phyloP scores from a whole-genome alignment of 2,888 invertebrate genomes.

The Operophtera brumata region DNA sequence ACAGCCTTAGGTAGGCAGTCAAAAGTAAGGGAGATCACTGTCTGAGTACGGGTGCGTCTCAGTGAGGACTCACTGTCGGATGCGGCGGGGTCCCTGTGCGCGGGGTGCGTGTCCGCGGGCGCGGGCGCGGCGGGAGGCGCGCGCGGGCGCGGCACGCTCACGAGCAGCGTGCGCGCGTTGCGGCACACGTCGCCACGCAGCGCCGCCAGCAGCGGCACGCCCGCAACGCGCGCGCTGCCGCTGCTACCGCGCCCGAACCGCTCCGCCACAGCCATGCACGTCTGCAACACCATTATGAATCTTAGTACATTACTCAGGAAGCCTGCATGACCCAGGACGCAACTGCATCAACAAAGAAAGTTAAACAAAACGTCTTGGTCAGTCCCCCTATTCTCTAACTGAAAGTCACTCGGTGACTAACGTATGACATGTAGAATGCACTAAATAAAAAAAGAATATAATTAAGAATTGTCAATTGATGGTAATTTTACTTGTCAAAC shows the following conservation, averaged over 20 bases:
- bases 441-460: no score
- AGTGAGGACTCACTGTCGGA: conserved; percentile 45
- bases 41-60: conserved; percentile 30
- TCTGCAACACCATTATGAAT: conserved; percentile 7
- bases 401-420: no score
- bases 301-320: no score
- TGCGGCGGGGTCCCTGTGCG: conserved; percentile 36
- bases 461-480: no score
- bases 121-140: conserved; percentile 19
- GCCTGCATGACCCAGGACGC: no score
- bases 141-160: conserved; percentile 76
- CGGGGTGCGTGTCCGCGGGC: conserved; percentile 26
- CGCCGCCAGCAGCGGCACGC: conserved; percentile 78
- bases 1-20: no score
- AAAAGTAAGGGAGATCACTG: no score
- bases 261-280: conserved; percentile 23
- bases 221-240: conserved; percentile 33
- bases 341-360: no score
- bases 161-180: conserved; percentile 86
- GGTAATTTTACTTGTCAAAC: no score
- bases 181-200: conserved; percentile 88
- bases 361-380: no score
- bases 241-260: conserved; percentile 20
- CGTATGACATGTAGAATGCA: no score
- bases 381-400: no score